These are phyloP conservation scores for Eumerus sabulonum DNA, from an alignment of 2,888 invertebrate genomes.

Conservation along the genomic window DNA sequence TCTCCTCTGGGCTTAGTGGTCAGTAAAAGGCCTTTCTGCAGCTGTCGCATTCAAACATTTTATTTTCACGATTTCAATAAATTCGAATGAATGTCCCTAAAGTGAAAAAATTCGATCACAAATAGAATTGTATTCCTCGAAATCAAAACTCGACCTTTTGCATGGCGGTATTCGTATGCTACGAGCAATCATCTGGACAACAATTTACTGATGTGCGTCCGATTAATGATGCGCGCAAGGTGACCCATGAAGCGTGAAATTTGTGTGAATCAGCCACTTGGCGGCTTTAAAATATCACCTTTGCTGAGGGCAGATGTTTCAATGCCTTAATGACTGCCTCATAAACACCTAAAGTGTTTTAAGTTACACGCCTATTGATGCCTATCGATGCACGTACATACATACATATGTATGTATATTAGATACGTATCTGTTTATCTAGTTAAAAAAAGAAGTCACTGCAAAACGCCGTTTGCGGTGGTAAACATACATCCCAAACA, in stretches of 20 bases:
- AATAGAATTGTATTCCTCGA: too few relatives aligned
- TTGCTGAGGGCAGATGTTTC: constrained; percentile 61
- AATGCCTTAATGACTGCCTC: constrained; percentile 46
- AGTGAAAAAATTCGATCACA: too few relatives aligned
- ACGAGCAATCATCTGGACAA: constrained; percentile 47
- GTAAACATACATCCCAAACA: constrained; percentile 39
- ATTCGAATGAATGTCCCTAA: too few relatives aligned
- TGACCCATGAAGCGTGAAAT: constrained; percentile 62
- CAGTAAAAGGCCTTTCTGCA: too few relatives aligned
- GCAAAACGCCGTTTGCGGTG: constrained; percentile 54
- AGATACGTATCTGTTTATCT: constrained; percentile 30
- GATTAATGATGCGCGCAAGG: constrained; percentile 41
- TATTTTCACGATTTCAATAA: too few relatives aligned
- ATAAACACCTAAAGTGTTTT: constrained; percentile 49
- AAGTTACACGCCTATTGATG: constrained; percentile 47
- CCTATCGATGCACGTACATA: constrained; percentile 34
- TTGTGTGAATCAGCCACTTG: constrained; percentile 58
- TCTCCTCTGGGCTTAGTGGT: too few relatives aligned
- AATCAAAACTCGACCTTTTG: too few relatives aligned
- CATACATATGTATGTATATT: constrained; percentile 25
- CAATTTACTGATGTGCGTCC: too few relatives aligned
- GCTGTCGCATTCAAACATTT: too few relatives aligned
- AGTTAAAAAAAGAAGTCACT: constrained; percentile 54
- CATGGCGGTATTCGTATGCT: background rate
- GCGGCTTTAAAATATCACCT: constrained; percentile 58